Evolutionary conservation across 1,140 invertebrate genomes (phyloP).

Genomic region (Ooceraea biroi): DNA sequence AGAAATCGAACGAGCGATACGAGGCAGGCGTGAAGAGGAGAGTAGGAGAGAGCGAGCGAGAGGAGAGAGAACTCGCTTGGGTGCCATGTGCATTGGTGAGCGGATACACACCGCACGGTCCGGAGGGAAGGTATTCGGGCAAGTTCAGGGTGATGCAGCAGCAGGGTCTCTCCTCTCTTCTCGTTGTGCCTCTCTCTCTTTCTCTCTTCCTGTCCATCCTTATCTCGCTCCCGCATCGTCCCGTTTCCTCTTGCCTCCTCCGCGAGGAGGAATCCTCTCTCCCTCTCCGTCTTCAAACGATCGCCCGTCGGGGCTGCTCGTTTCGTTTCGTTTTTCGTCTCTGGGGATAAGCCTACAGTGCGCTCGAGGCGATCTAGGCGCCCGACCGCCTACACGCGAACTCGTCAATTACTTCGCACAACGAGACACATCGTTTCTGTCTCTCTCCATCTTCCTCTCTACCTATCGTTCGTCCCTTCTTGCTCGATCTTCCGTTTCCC

Average conservation of each 20-base stretch:
- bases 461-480: constrained; percentile 10
- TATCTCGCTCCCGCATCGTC: constrained; percentile 18
- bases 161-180: constrained; percentile 43
- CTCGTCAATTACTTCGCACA: constrained; percentile 84
- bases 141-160: constrained; percentile 81
- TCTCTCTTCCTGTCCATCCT: too few species aligned
- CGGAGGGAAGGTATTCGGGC: constrained; percentile 79
- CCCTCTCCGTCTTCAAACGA: constrained; percentile 23
- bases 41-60: constrained; percentile 33
- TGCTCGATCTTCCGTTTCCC: constrained; percentile 45
- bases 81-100: constrained; percentile 83
- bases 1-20: constrained; percentile 55
- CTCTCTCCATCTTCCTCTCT: constrained; percentile 57
- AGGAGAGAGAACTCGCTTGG: constrained; percentile 72
- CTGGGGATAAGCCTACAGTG: constrained; percentile 72
- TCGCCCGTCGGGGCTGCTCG: constrained; percentile 54
- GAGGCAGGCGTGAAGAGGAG: constrained; percentile 41
- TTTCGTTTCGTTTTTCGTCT: constrained; percentile 73
- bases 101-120: constrained; percentile 71
- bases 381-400: constrained; percentile 81
- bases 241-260: constrained; percentile 64
- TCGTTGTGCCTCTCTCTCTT: constrained; percentile 15
- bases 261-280: constrained; percentile 31
- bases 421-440: constrained; percentile 81
- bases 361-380: constrained; percentile 81